Evolutionary conservation across 23 tunicate genomes (phyloP), one percentile per base, ranked within the genome.

Genomic region (Styela clava): DNA sequence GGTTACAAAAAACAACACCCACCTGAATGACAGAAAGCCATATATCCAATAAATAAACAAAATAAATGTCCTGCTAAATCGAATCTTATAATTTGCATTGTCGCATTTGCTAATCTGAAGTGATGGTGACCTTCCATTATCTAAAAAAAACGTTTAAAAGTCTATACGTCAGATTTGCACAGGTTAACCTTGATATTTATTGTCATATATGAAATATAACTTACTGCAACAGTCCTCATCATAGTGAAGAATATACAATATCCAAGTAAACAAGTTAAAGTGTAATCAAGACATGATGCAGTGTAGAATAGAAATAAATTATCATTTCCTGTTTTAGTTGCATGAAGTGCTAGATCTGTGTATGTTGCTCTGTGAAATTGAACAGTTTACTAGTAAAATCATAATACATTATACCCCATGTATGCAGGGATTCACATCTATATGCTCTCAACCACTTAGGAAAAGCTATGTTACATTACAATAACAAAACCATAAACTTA

Each of bases 1-100:
- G n/a, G n/a, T n/a, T n/a, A n/a, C n/a, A n/a, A n/a, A n/a, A n/a
- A 12, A 44, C 12, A 44, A 5, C 3, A 64, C 78, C 84, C 64
- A 84, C 94, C 94, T 20, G 82, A 63, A 64, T 89, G 94, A 73
- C 84, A 89, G 33, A 89, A 89, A 26, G 88, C 94, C 3, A 73
- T 16, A 56, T 34, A 89, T 5, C 81, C 62, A 3, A 84, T 24
- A 34, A 84, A 25, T 64, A 89, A 22, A 78, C 69, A 79, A 35
- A 79, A 20, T 2, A 74, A 34, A 34, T 89, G 88, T 26, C 94
- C 94, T 29, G 31, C 18, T 23, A 89, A 63, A 21, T 79, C 82
- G 32, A 27, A 28, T 24, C 74, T 63, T 31, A 74, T 71, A 24
- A 52, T 73, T 16, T 78, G 82, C 71, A 84, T n/a, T 5, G 94